Percentiles rank a stretch among this genome's conserved stretches.
These are phyloP conservation scores for Plecturocebus donacophilus DNA, from an alignment of 2,113 vertebrate genomes.

Conservation along the genomic window DNA sequence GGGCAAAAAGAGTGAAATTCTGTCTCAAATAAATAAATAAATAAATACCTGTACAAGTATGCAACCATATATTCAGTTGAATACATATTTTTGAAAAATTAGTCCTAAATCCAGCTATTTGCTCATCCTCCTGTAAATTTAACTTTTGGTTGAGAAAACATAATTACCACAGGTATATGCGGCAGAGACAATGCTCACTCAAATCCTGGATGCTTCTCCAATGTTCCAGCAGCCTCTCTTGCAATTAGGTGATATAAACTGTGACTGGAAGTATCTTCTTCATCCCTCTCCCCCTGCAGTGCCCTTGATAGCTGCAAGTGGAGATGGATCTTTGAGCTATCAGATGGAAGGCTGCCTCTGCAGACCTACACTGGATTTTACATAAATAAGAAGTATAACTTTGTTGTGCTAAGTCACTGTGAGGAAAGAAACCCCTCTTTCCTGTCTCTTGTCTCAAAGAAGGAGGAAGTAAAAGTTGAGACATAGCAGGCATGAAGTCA, in stretches of 20 bases:
- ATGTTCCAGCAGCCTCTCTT: neutral
- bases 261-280: neutral
- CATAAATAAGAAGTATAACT: neutral
- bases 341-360: neutral
- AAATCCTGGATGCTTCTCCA: neutral
- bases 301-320: neutral
- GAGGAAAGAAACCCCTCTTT: no score
- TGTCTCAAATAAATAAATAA: no score
- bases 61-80: neutral
- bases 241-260: neutral
- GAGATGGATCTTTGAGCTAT: neutral
- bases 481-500: no score
- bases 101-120: neutral
- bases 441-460: no score
- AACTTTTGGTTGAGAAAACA: neutral
- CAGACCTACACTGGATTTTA: neutral
- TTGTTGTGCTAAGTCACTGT: neutral
- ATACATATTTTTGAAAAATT: neutral
- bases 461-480: no score
- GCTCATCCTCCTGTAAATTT: neutral
- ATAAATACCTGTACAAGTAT: neutral
- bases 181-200: neutral
- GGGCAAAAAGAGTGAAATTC: no score
- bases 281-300: neutral
- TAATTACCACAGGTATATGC: neutral